These are phyloP conservation scores for Centropus bengalensis DNA, from an alignment of 2,113 vertebrate species.

Conservation along the genomic window DNA sequence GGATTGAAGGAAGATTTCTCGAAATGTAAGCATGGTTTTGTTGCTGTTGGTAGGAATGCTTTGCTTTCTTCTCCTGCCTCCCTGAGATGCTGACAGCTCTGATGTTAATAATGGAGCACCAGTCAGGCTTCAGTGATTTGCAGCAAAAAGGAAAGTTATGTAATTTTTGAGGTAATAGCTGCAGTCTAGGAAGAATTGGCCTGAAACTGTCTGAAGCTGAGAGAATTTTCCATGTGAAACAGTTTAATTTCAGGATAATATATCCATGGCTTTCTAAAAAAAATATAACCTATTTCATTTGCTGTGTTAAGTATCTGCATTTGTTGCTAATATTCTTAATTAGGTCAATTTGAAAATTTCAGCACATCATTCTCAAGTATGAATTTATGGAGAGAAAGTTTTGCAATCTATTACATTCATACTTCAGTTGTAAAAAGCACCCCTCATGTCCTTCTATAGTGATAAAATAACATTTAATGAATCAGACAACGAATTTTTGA, in stretches of 20 bases:
- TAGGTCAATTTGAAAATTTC: conserved; percentile 47
- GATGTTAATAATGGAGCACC: conserved; percentile 67
- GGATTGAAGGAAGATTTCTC: conserved; percentile 55
- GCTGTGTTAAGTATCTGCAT: not conserved
- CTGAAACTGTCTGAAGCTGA: conserved; percentile 66
- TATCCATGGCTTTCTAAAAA: not conserved
- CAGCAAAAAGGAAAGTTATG: conserved; percentile 61
- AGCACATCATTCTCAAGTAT: conserved; percentile 43
- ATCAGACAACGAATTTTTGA: not conserved
- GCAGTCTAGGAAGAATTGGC: conserved; percentile 57
- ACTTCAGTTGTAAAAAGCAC: not conserved
- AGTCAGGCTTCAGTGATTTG: conserved; percentile 37
- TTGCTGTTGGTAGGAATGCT: conserved; percentile 46
- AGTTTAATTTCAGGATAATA: conserved; percentile 66
- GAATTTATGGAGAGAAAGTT: conserved; percentile 35
- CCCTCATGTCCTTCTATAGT: not conserved
- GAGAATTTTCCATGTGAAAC: conserved; percentile 51
- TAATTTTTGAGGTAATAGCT: conserved; percentile 63
- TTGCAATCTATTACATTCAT: conserved; percentile 17
- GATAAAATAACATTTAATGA: conserved; percentile 3
- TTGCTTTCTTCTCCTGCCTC: conserved; percentile 50
- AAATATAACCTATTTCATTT: not conserved
- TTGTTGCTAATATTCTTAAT: conserved; percentile 46
- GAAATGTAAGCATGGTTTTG: conserved; percentile 35
- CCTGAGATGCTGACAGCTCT: conserved; percentile 58